Evolutionary conservation across 2,797 vertebrate species (phyloP).

Genomic region (Eurystomus glaucurus): DNA sequence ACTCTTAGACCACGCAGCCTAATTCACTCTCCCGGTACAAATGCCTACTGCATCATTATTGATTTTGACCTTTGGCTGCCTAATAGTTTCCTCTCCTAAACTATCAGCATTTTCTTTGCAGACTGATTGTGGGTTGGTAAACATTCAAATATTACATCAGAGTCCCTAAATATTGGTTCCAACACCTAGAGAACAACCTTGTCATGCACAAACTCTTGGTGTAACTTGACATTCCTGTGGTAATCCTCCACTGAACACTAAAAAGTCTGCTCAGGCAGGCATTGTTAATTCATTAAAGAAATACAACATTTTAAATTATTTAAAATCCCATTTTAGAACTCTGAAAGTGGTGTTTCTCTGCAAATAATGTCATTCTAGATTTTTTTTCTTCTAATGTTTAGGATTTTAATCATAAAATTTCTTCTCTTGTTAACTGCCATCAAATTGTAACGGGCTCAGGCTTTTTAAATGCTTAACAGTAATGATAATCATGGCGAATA

Average conservation of each 20-base stretch:
- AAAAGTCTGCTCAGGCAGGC: conserved; percentile 27
- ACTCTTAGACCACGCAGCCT: conserved; percentile 5
- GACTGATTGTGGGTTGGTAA: neutral
- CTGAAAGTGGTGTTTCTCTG: conserved; percentile 35
- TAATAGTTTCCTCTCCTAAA: conserved; percentile 45
- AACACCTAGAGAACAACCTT: conserved; percentile 22
- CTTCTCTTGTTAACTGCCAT: conserved; percentile 38
- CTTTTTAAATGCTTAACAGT: conserved; percentile 61
- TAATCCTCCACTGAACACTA: conserved; percentile 23
- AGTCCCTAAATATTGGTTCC: conserved; percentile 31
- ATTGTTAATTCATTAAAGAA: conserved; percentile 64
- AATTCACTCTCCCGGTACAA: neutral
- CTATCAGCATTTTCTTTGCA: conserved; percentile 33
- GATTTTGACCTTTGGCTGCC: conserved; percentile 40
- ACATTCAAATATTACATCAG: conserved; percentile 36
- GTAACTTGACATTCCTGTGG: neutral
- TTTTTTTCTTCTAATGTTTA: conserved; percentile 31
- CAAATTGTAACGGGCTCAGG: conserved; percentile 40
- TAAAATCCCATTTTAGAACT: conserved; percentile 27
- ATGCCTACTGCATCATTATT: conserved; percentile 5
- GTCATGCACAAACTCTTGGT: neutral
- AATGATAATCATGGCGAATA: conserved; percentile 50
- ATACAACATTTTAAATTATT: conserved; percentile 64
- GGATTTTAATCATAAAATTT: conserved; percentile 57
- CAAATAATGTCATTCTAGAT: neutral